These are phyloP conservation scores for Brachionus paranguensis DNA, from an alignment of 1,140 invertebrate genomes.

Conservation along the genomic window DNA sequence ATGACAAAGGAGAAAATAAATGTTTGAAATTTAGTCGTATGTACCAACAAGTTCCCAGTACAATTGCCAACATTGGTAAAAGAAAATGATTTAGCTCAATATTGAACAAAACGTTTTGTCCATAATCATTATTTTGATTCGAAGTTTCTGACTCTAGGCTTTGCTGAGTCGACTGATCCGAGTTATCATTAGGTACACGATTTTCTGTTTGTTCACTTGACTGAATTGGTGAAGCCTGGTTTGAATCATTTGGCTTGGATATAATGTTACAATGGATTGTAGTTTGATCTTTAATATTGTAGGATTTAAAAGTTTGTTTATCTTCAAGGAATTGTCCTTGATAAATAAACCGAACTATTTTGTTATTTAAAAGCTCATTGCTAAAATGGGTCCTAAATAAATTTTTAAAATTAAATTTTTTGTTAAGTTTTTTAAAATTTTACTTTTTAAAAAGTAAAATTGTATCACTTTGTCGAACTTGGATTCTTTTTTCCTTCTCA, in stretches of 20 bases:
- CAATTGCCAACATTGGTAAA: slow-evolving; percentile 1
- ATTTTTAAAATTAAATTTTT: background rate
- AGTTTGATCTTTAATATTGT: slow-evolving; percentile 32
- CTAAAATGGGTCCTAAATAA: slow-evolving; percentile 10
- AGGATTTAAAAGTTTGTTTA: background rate
- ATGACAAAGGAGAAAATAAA: slow-evolving; percentile 37
- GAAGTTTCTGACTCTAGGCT: background rate
- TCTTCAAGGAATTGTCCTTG: slow-evolving; percentile 34
- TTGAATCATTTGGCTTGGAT: background rate
- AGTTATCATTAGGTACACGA: background rate
- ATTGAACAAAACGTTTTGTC: background rate
- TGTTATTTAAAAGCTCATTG: slow-evolving; percentile 21
- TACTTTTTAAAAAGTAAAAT: slow-evolving; percentile 33
- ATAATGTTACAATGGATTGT: slow-evolving; percentile 39
- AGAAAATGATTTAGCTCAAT: slow-evolving; percentile 4
- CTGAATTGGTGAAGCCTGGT: background rate
- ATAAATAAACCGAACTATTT: slow-evolving; percentile 40
- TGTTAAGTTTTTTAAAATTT: background rate
- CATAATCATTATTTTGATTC: background rate
- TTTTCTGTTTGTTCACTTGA: background rate
- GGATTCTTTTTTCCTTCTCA: slow-evolving; percentile 14
- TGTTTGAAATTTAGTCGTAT: slow-evolving; percentile 23
- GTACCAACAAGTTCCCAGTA: slow-evolving; percentile 33
- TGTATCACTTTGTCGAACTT: background rate
- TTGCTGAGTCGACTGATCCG: background rate